These are phyloP conservation scores for Taenioides sp. DNA, from an alignment of 2,797 vertebrate genomes.

Conservation along the genomic window DNA sequence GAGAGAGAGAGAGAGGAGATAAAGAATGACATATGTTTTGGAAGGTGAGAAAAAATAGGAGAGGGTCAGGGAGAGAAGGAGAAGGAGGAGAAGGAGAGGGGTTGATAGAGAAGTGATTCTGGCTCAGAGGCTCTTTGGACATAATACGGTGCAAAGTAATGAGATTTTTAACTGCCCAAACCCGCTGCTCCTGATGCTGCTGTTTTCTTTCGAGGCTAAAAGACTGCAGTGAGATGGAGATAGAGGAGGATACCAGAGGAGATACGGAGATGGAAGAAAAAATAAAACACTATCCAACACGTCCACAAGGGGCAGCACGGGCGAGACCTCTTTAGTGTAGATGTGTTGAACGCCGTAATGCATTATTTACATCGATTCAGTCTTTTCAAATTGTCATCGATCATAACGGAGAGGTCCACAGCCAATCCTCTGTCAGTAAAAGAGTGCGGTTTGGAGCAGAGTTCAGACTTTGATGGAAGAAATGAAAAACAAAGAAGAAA, in stretches of 20 bases:
- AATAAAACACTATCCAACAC: too few species aligned
- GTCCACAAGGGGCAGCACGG: too few species aligned
- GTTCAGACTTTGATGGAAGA: too few species aligned
- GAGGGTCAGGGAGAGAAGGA: background rate
- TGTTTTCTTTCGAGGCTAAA: background rate
- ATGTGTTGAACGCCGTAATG: too few species aligned
- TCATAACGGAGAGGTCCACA: too few species aligned
- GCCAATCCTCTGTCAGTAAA: too few species aligned
- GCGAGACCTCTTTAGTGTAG: too few species aligned
- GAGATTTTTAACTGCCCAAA: constrained; percentile 58
- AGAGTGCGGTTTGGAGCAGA: too few species aligned
- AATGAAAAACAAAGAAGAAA: too few species aligned
- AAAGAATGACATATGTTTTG: background rate
- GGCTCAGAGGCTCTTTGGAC: constrained; percentile 26
- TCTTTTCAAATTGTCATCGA: too few species aligned
- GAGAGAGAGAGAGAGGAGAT: background rate
- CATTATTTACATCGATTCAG: too few species aligned
- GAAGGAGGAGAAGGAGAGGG: constrained; percentile 1
- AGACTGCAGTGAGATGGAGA: background rate
- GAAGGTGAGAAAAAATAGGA: background rate
- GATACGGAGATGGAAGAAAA: constrained; percentile 17
- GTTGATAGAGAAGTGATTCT: constrained; percentile 45
- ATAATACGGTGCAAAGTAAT: constrained; percentile 56
- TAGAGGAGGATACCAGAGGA: background rate
- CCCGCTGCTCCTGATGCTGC: constrained; percentile 24